phyloP scores from a whole-genome alignment of 2,797 vertebrate species.

The Aphelocoma californica region DNA sequence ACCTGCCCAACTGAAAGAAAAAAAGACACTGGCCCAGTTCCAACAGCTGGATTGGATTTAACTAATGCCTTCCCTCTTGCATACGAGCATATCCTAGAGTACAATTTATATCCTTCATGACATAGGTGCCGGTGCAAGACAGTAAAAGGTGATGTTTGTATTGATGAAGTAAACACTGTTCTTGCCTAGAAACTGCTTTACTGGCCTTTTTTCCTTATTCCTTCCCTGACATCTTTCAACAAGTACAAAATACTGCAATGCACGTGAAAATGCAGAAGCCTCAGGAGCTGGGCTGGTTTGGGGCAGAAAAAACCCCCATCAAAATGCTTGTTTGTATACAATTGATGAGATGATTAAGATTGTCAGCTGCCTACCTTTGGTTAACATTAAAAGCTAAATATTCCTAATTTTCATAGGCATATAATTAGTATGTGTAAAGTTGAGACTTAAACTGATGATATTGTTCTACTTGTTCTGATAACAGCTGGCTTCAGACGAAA shows the following conservation, averaged over 20 bases:
- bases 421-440: background rate
- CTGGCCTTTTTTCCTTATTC: background rate
- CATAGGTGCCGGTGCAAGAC: background rate
- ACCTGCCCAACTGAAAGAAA: slow-evolving; percentile 14
- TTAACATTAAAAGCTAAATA: background rate
- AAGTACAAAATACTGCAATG: background rate
- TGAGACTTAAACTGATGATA: background rate
- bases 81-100: background rate
- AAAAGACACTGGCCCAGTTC: background rate
- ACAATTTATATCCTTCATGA: background rate
- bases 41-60: slow-evolving; percentile 26
- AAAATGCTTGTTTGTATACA: background rate
- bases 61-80: background rate
- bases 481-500: background rate
- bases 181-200: background rate
- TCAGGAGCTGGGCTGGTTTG: background rate
- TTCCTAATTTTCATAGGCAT: background rate
- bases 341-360: background rate
- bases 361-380: background rate
- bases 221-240: background rate
- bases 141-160: background rate
- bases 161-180: background rate
- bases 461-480: background rate
- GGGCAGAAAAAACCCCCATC: background rate
- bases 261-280: background rate